Base-by-base conservation (phyloP, 2,113 vertebrate genomes). In the Ptyas mucosa region DNA sequence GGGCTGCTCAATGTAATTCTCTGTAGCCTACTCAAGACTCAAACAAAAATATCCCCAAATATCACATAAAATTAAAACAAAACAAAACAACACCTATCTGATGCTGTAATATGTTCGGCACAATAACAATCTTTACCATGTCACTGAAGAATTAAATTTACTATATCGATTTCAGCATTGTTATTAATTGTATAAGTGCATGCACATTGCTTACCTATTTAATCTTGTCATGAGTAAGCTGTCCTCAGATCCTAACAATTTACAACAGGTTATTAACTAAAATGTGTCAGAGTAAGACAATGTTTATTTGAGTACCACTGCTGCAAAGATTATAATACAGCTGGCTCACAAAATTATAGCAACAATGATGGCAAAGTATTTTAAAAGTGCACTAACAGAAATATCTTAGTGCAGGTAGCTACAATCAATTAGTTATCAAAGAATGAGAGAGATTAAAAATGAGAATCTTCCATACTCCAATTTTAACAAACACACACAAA, bases 261-360 rank as follows among this genome's bases (percentile, higher is more conserved):
- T 51, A 58, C 57, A 39, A 51, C 15, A 23, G 1, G 11, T n/a
- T 85, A 51, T 51, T 51, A 93, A 91, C 87, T 91, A 75, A 9
- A 96, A 97, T 91, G 61, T 1, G 54, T 20, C 1, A 95, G 61
- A 93, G 91, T 93, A 94, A 95, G 89, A 95, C 49, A 8, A 9
- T 20, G 24, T 61, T n/a, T 29, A 52, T 20, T 91, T 55, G 1
- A 2, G 5, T 90, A 86, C 64, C 93, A 92, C 46, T 15, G 64
- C 7, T 87, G 90, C 61, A 55, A 29, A 1, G 57, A 75, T 95
- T 95, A 64, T 91, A 93, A 85, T 89, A 46, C 43, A 55, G 57
- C 52, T 92, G 92, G 93, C 96, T 95, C n/a, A 43, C 75, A 43
- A 69, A 69, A 53, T 24, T 91, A 26, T 26, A 46, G 26, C 89